Evolutionary conservation across 2,113 vertebrate species (phyloP).

Genomic region (Paracyprichromis sp.): DNA sequence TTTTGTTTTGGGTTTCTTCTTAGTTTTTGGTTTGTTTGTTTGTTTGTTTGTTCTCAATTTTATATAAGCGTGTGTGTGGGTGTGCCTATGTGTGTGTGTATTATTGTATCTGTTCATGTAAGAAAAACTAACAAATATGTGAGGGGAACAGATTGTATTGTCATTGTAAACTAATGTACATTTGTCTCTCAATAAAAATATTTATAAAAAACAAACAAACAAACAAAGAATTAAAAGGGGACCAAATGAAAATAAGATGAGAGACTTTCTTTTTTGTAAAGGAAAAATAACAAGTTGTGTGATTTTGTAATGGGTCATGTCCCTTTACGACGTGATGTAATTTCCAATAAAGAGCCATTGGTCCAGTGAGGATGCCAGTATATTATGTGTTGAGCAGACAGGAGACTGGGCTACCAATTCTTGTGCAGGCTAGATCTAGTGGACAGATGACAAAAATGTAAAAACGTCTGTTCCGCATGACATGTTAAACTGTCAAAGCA

Average conservation of each 20-base stretch:
- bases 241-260: background rate
- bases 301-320: conserved; percentile 41
- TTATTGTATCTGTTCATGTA: background rate
- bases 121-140: background rate
- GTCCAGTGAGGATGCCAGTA: background rate
- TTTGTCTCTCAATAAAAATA: background rate
- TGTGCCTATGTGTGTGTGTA: background rate
- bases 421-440: background rate
- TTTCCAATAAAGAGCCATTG: conserved; percentile 41
- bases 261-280: background rate
- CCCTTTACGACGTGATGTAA: conserved; percentile 56
- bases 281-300: conserved; percentile 24
- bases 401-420: background rate
- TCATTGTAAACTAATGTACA: background rate
- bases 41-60: background rate
- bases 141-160: background rate
- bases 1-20: no score
- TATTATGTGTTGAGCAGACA: conserved; percentile 31
- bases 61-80: fast-evolving
- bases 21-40: no score
- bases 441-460: conserved; percentile 20
- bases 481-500: conserved; percentile 36
- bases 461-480: conserved; percentile 11
- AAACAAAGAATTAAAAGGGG: background rate
- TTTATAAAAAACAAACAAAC: background rate